These are phyloP conservation scores for Lacerta bilineata DNA, from an alignment of 2,797 vertebrate species.

Conservation along the genomic window DNA sequence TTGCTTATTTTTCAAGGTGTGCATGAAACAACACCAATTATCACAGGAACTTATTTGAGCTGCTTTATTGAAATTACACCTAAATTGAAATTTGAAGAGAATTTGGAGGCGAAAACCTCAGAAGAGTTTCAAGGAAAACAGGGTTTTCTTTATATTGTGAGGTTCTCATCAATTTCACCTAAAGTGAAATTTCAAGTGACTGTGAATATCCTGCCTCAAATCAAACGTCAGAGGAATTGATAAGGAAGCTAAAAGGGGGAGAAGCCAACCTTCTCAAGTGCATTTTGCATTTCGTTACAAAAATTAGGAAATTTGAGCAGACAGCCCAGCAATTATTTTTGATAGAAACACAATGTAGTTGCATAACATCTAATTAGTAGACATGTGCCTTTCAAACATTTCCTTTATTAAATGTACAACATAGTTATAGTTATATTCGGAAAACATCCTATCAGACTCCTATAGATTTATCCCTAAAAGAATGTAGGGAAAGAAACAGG, in stretches of 20 bases:
- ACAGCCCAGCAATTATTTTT: not conserved
- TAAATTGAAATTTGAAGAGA: not conserved
- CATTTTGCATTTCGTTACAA: not conserved
- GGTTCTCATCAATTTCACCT: not conserved
- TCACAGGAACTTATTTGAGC: not conserved
- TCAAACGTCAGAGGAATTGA: not conserved
- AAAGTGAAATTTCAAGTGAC: not conserved
- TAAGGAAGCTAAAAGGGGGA: not conserved
- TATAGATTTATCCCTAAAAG: conserved; percentile 9
- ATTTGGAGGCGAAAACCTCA: not conserved
- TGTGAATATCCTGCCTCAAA: not conserved
- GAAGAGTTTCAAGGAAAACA: not conserved
- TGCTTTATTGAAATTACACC: not conserved
- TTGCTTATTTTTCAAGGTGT: not conserved
- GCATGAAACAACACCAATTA: not conserved
- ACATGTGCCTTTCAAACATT: not conserved
- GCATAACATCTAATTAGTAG: not conserved
- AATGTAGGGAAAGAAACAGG: not conserved
- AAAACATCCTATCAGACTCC: conserved; percentile 5
- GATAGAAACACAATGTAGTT: not conserved
- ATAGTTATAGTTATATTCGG: not conserved
- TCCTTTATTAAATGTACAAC: not conserved
- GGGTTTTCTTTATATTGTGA: too few species aligned
- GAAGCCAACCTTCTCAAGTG: not conserved
- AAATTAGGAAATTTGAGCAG: not conserved